These are phyloP conservation scores for Melanerpes aurifrons DNA, from an alignment of 2,113 vertebrate species.

Conservation along the genomic window DNA sequence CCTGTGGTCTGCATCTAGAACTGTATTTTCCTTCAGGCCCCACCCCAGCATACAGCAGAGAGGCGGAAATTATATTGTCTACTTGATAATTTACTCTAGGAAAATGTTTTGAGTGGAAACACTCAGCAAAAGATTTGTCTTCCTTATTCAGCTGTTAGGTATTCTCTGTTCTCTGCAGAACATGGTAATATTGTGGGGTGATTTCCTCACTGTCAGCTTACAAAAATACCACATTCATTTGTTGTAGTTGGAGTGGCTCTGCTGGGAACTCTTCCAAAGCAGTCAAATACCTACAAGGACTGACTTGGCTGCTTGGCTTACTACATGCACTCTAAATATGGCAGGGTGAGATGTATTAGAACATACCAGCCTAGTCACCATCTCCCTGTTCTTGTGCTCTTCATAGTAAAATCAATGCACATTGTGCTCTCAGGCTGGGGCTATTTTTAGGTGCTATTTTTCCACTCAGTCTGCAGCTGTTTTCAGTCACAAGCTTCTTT, in stretches of 20 bases:
- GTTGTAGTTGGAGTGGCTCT: conserved; percentile 64
- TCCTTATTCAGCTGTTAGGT: conserved; percentile 56
- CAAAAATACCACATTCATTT: conserved; percentile 60
- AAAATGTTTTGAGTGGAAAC: conserved; percentile 26
- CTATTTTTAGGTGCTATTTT: conserved; percentile 77
- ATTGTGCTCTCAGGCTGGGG: conserved; percentile 64
- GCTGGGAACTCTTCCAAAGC: conserved; percentile 57
- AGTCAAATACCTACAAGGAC: conserved; percentile 65
- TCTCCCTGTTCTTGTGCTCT: conserved; percentile 61
- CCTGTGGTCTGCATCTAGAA: neutral
- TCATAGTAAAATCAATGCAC: conserved; percentile 66
- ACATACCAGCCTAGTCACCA: conserved; percentile 71
- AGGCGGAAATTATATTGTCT: neutral
- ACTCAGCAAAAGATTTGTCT: neutral
- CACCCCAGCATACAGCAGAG: neutral
- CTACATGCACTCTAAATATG: conserved; percentile 72
- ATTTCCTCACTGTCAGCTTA: conserved; percentile 64
- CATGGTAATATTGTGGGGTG: conserved; percentile 58
- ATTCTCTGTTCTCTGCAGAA: conserved; percentile 48
- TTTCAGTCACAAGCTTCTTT: conserved; percentile 76
- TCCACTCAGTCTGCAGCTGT: conserved; percentile 77
- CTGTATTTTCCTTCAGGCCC: neutral
- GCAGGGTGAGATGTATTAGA: conserved; percentile 64
- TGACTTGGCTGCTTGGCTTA: conserved; percentile 63
- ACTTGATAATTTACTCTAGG: conserved; percentile 19